Evolutionary conservation across 2,797 vertebrate genomes (phyloP), one percentile per base, ranked within the genome.

Genomic region (Tarsius wallacei): DNA sequence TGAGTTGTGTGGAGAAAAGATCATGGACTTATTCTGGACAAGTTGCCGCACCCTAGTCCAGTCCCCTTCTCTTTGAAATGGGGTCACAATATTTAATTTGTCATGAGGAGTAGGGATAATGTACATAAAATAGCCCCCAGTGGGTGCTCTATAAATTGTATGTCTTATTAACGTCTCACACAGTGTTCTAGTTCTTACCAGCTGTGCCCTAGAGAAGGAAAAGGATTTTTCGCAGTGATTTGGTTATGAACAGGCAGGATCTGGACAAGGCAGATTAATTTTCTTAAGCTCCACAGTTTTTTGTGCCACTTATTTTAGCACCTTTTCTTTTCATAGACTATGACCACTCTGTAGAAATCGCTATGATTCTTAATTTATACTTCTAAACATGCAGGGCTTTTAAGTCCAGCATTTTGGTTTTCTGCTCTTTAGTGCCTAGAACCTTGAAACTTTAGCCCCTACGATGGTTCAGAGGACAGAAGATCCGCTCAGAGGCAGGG

Each of bases 31-130:
- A 91, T 57, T 92, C 95, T 87, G 91, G 80, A 82, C 82, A 95
- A 86, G 64, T 97, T 89, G 91, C 94, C n/a, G 57, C 89, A 88
- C 36, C 68, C 80, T 78, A 71, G 21, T 84, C 88, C 94, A 71
- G 24, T 84, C 88, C 94, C 95, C 85, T 96, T 91, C 86, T 57
- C 96, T 97, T 95, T 68, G 89, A 96, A 97, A 94, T 70, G 89
- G 88, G 93, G 94, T 96, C 95, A 87, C 89, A 81, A 83, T 93
- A 89, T 95, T 96, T 93, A 93, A 97, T 97, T 95, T 96, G 86
- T 96, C 95, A 78, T 71, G 91, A 96, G 22, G 51, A 91, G 59
- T 21, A 49, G 68, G 78, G 89, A 96, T 96, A 98, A 97, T 89
- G 89, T 96, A 94, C 19, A 3, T 96, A 21, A 91, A 97, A 64